These are phyloP conservation scores for Oreochromis niloticus DNA, from an alignment of 2,113 vertebrate species.

Conservation along the genomic window DNA sequence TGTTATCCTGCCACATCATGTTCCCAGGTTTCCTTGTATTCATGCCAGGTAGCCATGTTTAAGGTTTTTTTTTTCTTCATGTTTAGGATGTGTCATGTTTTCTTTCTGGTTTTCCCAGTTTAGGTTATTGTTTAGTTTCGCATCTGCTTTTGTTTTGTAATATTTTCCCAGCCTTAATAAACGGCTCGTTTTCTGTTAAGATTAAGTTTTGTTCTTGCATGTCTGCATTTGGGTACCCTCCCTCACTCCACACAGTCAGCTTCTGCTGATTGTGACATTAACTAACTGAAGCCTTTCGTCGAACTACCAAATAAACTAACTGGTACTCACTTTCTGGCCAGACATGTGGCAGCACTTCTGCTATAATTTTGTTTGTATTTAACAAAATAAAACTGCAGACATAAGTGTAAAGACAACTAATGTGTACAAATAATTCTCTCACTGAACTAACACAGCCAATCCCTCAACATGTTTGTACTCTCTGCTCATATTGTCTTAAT, in stretches of 20 bases:
- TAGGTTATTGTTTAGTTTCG: background rate
- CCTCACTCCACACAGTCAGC: background rate
- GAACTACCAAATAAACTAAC: background rate
- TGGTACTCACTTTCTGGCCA: background rate
- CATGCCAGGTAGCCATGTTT: background rate
- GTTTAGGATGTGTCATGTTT: background rate
- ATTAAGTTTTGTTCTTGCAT: background rate
- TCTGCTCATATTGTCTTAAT: background rate
- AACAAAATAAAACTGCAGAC: background rate
- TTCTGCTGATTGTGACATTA: background rate
- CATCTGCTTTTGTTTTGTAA: background rate
- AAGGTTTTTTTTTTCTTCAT: background rate
- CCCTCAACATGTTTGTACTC: background rate
- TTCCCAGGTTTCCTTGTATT: background rate
- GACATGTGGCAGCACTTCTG: background rate
- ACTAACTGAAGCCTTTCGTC: background rate
- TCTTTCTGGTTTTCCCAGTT: background rate
- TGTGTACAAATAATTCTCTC: background rate
- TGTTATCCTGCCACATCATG: background rate
- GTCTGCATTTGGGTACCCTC: background rate
- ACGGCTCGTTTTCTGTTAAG: rapidly evolving
- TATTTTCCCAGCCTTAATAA: background rate
- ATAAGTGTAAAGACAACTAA: too few relatives aligned
- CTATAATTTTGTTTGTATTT: background rate
- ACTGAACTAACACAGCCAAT: background rate